Conservation (phyloP, 1,140 invertebrate species). For the Brachionus asplanchnoidis region DNA sequence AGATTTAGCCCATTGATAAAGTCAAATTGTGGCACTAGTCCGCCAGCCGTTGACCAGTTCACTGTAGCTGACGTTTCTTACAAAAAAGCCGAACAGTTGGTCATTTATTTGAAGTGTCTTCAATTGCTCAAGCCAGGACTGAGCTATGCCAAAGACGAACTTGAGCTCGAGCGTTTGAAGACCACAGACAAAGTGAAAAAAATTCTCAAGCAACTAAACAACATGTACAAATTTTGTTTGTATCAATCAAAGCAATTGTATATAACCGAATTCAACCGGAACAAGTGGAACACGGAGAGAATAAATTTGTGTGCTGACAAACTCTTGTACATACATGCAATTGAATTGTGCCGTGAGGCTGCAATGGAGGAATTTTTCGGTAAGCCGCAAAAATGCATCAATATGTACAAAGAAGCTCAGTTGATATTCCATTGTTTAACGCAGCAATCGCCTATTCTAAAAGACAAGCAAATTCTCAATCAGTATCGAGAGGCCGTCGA, state of each 20-base stretch:
- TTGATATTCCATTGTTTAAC: constrained; percentile 41
- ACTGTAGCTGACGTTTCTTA: constrained; percentile 11
- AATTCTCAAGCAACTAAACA: constrained; percentile 32
- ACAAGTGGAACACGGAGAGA: not conserved
- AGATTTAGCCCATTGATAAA: constrained; percentile 4
- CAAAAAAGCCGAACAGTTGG: constrained; percentile 40
- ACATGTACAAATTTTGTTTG: constrained; percentile 40
- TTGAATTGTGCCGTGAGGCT: constrained; percentile 38
- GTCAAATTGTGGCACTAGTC: not conserved
- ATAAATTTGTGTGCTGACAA: constrained; percentile 34
- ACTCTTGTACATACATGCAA: constrained; percentile 39
- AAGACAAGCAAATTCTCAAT: constrained; percentile 26
- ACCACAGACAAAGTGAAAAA: constrained; percentile 27
- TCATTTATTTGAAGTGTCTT: constrained; percentile 34
- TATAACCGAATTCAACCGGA: not conserved
- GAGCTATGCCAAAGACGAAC: constrained; percentile 20
- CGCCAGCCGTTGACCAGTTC: constrained; percentile 3
- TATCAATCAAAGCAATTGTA: constrained; percentile 32
- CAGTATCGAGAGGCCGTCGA: constrained; percentile 39
- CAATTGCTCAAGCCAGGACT: constrained; percentile 22
- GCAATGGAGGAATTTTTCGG: constrained; percentile 38
- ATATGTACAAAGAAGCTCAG: constrained; percentile 38
- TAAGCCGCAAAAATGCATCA: constrained; percentile 23
- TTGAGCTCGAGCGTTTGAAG: not conserved
- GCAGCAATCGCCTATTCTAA: not conserved